Conservation (phyloP, 1,140 invertebrate genomes). For the Drosophila teissieri region DNA sequence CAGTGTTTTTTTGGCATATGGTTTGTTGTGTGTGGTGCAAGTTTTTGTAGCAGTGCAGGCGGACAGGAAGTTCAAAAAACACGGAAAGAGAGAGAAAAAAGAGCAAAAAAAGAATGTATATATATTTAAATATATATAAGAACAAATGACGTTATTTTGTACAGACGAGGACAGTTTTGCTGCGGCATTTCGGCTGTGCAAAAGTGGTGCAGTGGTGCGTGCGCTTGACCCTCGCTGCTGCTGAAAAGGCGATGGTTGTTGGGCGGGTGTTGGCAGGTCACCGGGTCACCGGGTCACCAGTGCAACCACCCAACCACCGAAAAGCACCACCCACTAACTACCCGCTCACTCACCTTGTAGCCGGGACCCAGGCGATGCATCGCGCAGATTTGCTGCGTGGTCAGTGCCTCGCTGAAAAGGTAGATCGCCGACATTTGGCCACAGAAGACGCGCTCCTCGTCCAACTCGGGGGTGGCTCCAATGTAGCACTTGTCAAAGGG, state of each 20-base stretch:
- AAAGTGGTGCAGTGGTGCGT: slow-evolving; percentile 22
- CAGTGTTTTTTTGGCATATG: background rate
- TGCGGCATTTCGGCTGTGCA: slow-evolving; percentile 41
- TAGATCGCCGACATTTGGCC: slow-evolving; percentile 99
- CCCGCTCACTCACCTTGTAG: slow-evolving; percentile 92
- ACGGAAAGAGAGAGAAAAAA: slow-evolving; percentile 47
- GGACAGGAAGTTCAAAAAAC: slow-evolving; percentile 32
- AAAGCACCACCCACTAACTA: background rate
- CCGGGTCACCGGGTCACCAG: background rate
- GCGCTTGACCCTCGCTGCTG: slow-evolving; percentile 1
- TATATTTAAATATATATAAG: slow-evolving; percentile 12
- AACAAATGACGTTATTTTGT: slow-evolving; percentile 36
- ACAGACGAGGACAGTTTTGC: slow-evolving; percentile 45
- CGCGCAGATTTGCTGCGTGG: slow-evolving; percentile 97
- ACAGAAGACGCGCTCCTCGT: slow-evolving; percentile 98
- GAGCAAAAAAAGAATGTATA: slow-evolving; percentile 46
- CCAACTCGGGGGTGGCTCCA: slow-evolving; percentile 96
- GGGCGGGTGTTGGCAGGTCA: background rate
- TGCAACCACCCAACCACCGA: background rate
- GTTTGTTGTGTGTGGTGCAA: slow-evolving; percentile 13
- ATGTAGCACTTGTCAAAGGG: slow-evolving; percentile 99
- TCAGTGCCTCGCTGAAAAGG: slow-evolving; percentile 98
- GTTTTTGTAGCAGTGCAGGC: slow-evolving; percentile 35
- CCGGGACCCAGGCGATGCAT: slow-evolving; percentile 98
- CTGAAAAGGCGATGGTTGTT: background rate